phyloP scores from a whole-genome alignment of 2,797 vertebrate genomes.

The Rousettus madagascariensis region DNA sequence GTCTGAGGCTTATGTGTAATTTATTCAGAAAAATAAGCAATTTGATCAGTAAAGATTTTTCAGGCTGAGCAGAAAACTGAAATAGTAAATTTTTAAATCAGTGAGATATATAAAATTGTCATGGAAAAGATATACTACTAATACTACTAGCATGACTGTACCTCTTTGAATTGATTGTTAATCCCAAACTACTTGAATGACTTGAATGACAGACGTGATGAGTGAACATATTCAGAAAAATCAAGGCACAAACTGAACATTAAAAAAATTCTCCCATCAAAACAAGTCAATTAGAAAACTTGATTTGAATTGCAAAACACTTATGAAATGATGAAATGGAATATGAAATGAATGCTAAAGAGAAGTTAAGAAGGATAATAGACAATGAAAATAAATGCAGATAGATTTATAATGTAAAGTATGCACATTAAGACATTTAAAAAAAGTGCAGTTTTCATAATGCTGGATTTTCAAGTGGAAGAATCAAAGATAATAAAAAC shows the following conservation, averaged over 20 bases:
- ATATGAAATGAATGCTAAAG: neutral
- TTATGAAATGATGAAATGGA: neutral
- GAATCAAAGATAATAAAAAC: neutral
- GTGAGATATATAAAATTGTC: neutral
- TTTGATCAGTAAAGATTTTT: slow-evolving; percentile 48
- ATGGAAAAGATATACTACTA: neutral
- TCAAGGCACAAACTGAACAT: neutral
- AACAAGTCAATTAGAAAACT: neutral
- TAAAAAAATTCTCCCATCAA: neutral
- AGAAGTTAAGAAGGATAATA: neutral
- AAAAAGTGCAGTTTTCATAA: neutral
- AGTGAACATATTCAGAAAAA: neutral
- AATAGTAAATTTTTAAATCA: neutral
- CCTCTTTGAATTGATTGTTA: neutral
- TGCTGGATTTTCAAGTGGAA: neutral
- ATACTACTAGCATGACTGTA: neutral
- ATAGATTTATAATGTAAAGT: neutral
- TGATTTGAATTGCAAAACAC: neutral
- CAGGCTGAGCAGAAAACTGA: neutral
- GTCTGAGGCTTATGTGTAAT: neutral
- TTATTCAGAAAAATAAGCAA: slow-evolving; percentile 31
- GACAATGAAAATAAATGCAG: neutral
- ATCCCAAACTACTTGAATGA: neutral
- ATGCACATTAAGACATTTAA: neutral
- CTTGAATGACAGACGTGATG: neutral